Evolutionary conservation across 2,797 vertebrate species (phyloP), one percentile per base, ranked within the genome.

Genomic region (Hydrophis major): DNA sequence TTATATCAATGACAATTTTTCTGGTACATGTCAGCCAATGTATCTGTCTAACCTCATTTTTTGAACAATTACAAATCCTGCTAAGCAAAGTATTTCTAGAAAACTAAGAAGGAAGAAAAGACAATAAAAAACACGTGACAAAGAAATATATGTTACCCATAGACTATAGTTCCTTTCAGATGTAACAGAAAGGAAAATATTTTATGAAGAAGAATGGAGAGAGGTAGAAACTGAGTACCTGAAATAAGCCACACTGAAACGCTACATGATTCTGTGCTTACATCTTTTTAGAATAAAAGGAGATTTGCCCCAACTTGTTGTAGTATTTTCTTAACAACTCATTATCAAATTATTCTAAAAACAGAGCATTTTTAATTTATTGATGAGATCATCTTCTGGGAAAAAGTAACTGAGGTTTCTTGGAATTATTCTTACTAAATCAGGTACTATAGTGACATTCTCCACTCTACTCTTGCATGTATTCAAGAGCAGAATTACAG

Each of bases 401-500:
- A 87, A 92, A 93, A 37, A 86, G 61, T 42, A 91, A n/a, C 47
- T 90, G 28, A 37, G 91, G 87, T 87, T 94, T 57, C 32, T 95
- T 59, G 59, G 47, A 96, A 10, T 3, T 47, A 6, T 91, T 90
- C 25, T 89, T 92, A 7, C 37, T 95, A 18, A 94, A 91, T 94
- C 69, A 89, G 27, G 83, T 90, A 57, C 92, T 92, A 93, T 92
- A 88, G 6, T 14, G 78, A 53, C 37, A 87, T 50, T 89, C 94
- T 94, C 57, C 88, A 0, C 0, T 0, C 63, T 42, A 92, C 89
- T 59, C 92, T 92, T 94, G 87, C 28, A 27, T 89, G 50, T 92
- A 69, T 1, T 94, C 89, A 32, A 96, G 90, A 59, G 96, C 78
- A 93, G 78, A 53, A 37, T 37, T n/a, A 66, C 28, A 14, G 61